Evolutionary conservation across 2,797 vertebrate genomes (phyloP).

Genomic region (Pogoniulus pusillus): DNA sequence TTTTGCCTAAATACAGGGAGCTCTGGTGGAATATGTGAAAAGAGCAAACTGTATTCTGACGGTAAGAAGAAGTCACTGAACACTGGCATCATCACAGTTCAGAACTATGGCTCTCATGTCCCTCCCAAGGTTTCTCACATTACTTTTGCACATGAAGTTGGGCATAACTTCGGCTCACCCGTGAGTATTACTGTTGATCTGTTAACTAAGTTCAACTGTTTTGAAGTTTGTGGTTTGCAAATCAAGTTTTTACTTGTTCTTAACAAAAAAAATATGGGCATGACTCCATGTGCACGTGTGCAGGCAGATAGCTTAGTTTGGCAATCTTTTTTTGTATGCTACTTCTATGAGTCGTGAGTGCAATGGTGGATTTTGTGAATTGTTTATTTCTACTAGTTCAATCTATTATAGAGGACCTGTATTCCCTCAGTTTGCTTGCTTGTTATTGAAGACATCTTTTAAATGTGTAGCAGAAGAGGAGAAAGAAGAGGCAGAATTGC

Average conservation of each 20-base stretch:
- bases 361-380: not conserved
- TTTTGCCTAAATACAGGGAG: slow-evolving; percentile 81
- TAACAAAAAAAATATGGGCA: not conserved
- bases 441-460: not conserved
- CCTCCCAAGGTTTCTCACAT: slow-evolving; percentile 98
- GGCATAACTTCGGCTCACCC: slow-evolving; percentile 97
- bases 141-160: slow-evolving; percentile 97
- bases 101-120: slow-evolving; percentile 96
- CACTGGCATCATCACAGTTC: slow-evolving; percentile 98
- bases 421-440: not conserved
- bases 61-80: slow-evolving; percentile 95
- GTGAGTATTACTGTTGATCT: slow-evolving; percentile 81
- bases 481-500: not conserved
- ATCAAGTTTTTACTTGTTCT: not conserved
- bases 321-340: too few relatives aligned
- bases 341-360: not conserved
- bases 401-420: not conserved
- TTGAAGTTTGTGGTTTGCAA: not conserved
- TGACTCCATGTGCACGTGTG: not conserved
- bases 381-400: not conserved
- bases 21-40: slow-evolving; percentile 97
- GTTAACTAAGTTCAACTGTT: not conserved
- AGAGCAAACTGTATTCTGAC: slow-evolving; percentile 90
- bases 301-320: accelerated
- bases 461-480: not conserved